Conservation (phyloP, 2,113 vertebrate species). For the Balaenoptera acutorostrata region DNA sequence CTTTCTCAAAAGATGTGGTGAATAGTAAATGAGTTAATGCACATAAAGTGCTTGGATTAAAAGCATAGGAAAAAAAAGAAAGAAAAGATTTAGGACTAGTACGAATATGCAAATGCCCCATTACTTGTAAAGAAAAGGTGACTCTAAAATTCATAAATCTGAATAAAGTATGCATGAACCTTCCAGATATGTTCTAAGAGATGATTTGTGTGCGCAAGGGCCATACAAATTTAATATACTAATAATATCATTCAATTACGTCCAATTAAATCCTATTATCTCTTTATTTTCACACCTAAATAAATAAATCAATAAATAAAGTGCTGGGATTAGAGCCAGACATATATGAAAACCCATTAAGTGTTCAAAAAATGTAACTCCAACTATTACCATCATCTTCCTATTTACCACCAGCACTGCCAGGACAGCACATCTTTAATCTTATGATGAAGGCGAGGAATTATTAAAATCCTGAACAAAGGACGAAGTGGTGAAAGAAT, state of each 20-base stretch:
- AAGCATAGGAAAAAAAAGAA: background rate
- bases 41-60: background rate
- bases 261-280: conserved; percentile 47
- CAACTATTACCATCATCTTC: background rate
- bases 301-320: background rate
- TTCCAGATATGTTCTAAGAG: background rate
- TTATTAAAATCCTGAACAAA: background rate
- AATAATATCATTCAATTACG: conserved; percentile 25
- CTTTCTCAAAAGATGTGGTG: background rate
- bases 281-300: conserved; percentile 26
- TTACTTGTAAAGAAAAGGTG: background rate
- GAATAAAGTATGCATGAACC: background rate
- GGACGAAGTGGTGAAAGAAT: background rate
- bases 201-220: background rate
- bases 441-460: background rate
- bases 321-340: background rate
- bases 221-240: background rate
- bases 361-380: background rate
- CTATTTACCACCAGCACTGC: background rate
- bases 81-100: background rate
- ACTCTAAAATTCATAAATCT: conserved; percentile 30
- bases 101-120: background rate
- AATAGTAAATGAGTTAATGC: background rate
- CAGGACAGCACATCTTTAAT: background rate
- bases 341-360: background rate